Conservation (phyloP, 2,113 vertebrate species). For the Cricetomys ansorgei region DNA sequence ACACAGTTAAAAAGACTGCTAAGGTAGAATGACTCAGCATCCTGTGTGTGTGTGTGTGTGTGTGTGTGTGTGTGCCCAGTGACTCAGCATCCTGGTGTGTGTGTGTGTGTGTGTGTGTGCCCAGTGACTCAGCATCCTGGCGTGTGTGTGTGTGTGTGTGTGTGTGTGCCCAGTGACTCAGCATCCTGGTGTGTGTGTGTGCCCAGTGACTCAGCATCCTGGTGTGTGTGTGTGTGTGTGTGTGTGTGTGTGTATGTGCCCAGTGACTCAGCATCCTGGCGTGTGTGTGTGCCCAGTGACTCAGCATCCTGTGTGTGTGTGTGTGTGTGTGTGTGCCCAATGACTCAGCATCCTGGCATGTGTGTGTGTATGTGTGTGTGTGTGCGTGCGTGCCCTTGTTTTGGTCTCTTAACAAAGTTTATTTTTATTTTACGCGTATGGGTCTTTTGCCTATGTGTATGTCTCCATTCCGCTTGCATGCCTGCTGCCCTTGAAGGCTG, state of each 20-base stretch:
- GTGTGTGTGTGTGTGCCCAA: no score
- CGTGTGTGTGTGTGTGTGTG: not conserved
- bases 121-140: not conserved
- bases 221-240: not conserved
- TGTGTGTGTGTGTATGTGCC: no score
- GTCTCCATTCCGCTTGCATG: not conserved
- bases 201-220: not conserved
- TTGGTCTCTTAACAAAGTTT: not conserved
- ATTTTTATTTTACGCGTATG: not conserved
- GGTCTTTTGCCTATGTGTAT: not conserved
- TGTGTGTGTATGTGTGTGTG: no score
- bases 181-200: accelerated
- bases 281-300: not conserved
- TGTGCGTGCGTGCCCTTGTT: not conserved
- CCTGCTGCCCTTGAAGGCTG: not conserved
- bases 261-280: accelerated
- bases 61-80: no score
- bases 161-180: no score
- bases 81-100: accelerated
- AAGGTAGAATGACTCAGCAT: not conserved
- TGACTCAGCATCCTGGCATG: accelerated
- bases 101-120: no score
- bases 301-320: not conserved
- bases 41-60: not conserved
- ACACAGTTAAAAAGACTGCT: not conserved